phyloP scores from a whole-genome alignment of 2,113 vertebrate genomes.

The Sapajus apella region DNA sequence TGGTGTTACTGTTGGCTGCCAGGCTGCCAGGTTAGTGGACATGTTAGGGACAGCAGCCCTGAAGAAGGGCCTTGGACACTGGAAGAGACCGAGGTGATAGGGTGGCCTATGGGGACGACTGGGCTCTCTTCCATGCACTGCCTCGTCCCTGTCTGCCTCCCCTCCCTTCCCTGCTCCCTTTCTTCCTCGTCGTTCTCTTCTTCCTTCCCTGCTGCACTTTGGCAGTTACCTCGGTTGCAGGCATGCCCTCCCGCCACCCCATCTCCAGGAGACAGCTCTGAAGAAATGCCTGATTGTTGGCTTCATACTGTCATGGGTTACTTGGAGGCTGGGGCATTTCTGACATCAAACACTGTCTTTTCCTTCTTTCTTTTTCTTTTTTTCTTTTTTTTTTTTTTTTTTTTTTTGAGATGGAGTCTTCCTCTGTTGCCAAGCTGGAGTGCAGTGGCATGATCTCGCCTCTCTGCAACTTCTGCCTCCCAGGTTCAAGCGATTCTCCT shows the following conservation, averaged over 20 bases:
- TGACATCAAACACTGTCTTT: not conserved
- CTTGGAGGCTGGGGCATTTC: not conserved
- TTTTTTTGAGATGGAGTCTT: too few relatives aligned
- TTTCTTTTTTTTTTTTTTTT: not conserved
- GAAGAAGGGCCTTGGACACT: not conserved
- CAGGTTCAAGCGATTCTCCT: too few relatives aligned
- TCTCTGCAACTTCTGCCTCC: too few relatives aligned
- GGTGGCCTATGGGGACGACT: not conserved
- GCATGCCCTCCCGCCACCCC: not conserved
- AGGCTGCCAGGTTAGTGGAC: slow-evolving; percentile 14
- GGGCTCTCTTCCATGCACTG: fast-evolving
- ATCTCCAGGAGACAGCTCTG: not conserved
- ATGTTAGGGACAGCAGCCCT: fast-evolving
- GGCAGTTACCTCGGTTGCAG: not conserved
- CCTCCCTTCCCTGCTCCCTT: too few relatives aligned
- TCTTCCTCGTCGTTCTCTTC: too few relatives aligned
- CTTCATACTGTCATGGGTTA: too few relatives aligned
- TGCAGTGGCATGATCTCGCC: too few relatives aligned
- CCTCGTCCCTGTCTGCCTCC: not conserved
- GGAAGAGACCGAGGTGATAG: not conserved
- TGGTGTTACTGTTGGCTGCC: not conserved
- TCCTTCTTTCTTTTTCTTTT: not conserved
- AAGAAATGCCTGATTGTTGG: not conserved
- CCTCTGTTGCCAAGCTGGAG: too few relatives aligned
- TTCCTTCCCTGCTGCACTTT: not conserved